Evolutionary conservation across 2,797 vertebrate genomes (phyloP).

Genomic region (Helarctos malayanus): DNA sequence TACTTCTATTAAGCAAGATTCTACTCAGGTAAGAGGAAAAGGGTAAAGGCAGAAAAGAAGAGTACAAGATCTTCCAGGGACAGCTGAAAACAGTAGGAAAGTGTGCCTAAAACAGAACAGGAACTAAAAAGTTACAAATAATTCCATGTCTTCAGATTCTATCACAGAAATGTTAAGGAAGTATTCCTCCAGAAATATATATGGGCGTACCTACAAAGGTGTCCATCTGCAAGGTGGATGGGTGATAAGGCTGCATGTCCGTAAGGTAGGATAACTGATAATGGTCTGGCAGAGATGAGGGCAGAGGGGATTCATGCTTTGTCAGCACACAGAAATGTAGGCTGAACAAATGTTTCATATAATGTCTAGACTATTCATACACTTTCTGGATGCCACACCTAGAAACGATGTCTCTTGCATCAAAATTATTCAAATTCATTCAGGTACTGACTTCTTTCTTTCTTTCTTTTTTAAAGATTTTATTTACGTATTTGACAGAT

Average conservation of each 20-base stretch:
- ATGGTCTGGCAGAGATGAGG: background rate
- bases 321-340: constrained; percentile 27
- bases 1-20: constrained; percentile 55
- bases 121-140: constrained; percentile 27
- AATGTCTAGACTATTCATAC: background rate
- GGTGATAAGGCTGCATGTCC: background rate
- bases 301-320: constrained; percentile 3
- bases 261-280: background rate
- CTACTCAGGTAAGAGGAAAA: constrained; percentile 4
- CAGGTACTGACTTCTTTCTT: background rate
- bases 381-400: background rate
- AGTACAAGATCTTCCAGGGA: background rate
- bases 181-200: background rate
- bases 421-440: constrained; percentile 58
- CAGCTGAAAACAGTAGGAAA: constrained; percentile 42
- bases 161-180: constrained; percentile 23
- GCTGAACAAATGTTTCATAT: constrained; percentile 31
- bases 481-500: too few relatives aligned
- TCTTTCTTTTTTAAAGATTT: too few relatives aligned
- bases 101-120: background rate
- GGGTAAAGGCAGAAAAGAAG: constrained; percentile 30
- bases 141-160: constrained; percentile 26
- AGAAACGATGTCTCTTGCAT: constrained; percentile 36
- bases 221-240: background rate
- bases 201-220: background rate